Percentiles rank a stretch among this genome's conserved stretches.
Evolutionary conservation across 2,113 vertebrate species (phyloP).

Genomic region (Cyanoderma ruficeps): DNA sequence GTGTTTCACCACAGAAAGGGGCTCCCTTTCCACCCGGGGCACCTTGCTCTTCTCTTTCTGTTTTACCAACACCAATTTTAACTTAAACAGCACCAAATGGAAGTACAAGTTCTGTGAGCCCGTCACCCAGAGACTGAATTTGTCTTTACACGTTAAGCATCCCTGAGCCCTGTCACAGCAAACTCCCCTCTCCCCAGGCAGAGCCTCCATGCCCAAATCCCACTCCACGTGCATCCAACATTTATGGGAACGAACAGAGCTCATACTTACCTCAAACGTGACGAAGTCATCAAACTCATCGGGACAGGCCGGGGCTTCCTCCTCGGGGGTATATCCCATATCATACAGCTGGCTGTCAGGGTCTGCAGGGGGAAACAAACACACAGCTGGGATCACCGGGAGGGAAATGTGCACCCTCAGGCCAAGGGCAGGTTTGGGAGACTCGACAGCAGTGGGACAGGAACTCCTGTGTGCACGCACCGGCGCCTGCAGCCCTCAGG

Average conservation of each 20-base stretch:
- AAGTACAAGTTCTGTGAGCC: not conserved
- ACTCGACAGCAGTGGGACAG: rapidly evolving
- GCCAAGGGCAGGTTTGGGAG: not conserved
- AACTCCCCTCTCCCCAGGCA: not conserved
- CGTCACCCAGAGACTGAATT: not conserved
- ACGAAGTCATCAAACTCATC: conserved; percentile 90
- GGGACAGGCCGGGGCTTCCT: conserved; percentile 79
- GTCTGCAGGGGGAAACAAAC: conserved; percentile 68
- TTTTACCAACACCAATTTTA: not conserved
- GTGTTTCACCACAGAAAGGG: not conserved
- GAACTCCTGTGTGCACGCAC: not conserved
- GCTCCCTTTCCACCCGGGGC: not conserved
- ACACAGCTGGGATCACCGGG: not conserved
- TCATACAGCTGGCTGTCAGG: conserved; percentile 82
- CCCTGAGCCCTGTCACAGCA: not conserved
- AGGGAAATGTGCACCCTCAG: not conserved
- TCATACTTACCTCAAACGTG: conserved; percentile 84
- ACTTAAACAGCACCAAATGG: not conserved
- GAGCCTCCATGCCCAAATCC: not conserved
- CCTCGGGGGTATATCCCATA: conserved; percentile 80
- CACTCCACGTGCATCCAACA: rapidly evolving
- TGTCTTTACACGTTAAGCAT: rapidly evolving
- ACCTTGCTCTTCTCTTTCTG: not conserved
- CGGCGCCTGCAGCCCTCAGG: not conserved
- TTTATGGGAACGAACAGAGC: not conserved